Evolutionary conservation across 2,797 vertebrate species (phyloP).

Genomic region (Falco peregrinus): DNA sequence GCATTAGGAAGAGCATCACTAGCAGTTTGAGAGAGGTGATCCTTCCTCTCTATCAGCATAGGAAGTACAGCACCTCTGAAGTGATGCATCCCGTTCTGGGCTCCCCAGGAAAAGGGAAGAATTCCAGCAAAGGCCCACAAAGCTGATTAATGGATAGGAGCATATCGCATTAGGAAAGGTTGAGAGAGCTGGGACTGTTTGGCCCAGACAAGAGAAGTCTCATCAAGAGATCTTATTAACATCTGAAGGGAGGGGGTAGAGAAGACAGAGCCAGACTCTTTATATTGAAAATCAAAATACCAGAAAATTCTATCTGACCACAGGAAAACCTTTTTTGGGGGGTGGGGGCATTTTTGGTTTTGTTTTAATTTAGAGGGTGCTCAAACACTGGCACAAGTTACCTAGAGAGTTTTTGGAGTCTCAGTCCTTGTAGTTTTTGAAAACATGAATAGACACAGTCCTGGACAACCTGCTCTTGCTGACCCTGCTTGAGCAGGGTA

Average conservation of each 20-base stretch:
- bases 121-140: background rate
- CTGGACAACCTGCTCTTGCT: background rate
- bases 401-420: background rate
- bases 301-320: background rate
- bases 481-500: background rate
- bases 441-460: background rate
- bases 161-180: background rate
- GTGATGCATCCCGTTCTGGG: background rate
- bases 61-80: background rate
- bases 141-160: background rate
- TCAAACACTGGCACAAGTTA: background rate
- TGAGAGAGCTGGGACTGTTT: background rate
- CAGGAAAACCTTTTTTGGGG: background rate
- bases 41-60: background rate
- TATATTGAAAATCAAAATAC: background rate
- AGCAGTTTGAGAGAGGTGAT: background rate
- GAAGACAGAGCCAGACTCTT: background rate
- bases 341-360: too few species aligned
- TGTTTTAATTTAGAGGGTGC: background rate
- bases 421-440: background rate
- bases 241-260: background rate
- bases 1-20: background rate
- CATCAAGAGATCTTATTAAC: background rate
- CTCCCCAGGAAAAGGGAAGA: background rate
- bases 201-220: background rate